A percentile compares a stretch with the other conserved stretches of the same genome.
Evolutionary conservation across 1,140 invertebrate species (phyloP).

Genomic region (Drosophila insularis): DNA sequence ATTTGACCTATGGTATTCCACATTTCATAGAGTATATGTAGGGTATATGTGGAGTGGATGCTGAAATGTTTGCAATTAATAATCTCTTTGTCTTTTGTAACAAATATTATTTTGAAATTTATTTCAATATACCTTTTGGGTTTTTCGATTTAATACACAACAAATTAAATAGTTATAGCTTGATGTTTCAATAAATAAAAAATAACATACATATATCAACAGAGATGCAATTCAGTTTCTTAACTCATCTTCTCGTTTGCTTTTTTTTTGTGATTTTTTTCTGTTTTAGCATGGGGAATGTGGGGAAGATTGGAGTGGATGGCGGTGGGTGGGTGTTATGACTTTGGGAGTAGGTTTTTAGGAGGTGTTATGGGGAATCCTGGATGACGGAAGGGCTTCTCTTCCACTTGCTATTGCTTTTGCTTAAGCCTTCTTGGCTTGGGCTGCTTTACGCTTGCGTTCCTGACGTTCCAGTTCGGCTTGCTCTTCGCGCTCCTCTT

Average conservation of each 20-base stretch:
- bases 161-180: slow-evolving; percentile 67
- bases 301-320: slow-evolving; percentile 23
- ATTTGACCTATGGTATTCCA: slow-evolving; percentile 31
- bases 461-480: slow-evolving; percentile 30
- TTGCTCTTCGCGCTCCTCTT: slow-evolving; percentile 58
- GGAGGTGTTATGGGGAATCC: slow-evolving; percentile 36
- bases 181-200: slow-evolving; percentile 67
- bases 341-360: not conserved
- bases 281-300: slow-evolving; percentile 39
- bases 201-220: slow-evolving; percentile 54
- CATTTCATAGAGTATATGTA: not conserved
- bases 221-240: slow-evolving; percentile 21
- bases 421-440: not conserved
- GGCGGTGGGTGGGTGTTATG: slow-evolving; percentile 29
- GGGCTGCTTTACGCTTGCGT: slow-evolving; percentile 14
- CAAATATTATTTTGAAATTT: slow-evolving; percentile 64
- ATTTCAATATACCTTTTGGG: slow-evolving; percentile 42
- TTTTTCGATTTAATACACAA: slow-evolving; percentile 29
- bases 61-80: not conserved
- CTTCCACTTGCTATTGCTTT: not conserved
- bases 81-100: slow-evolving; percentile 43
- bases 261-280: slow-evolving; percentile 50
- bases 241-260: not conserved
- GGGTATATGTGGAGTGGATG: no score
- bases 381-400: slow-evolving; percentile 11